Evolutionary conservation across 2,888 invertebrate species (phyloP), one percentile per base, ranked within the genome.

Genomic region (Cryptocheilus praepositus): DNA sequence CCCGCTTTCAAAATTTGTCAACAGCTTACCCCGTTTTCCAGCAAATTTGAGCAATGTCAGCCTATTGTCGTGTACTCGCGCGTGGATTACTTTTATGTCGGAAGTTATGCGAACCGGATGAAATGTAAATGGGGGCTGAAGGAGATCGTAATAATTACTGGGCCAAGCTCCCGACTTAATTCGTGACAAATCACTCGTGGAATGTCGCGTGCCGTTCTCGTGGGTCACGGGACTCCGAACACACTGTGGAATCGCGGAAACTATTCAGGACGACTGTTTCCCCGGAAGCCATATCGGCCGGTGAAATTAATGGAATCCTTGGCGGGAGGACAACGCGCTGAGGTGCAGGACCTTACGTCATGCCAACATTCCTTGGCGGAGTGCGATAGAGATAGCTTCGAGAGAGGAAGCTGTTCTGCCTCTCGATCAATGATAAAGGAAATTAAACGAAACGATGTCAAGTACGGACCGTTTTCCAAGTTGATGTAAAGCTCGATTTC

Each of bases 231-330:
- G 28, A 51, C 60, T 54, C 62, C 55, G 71, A 68, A 25, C 72
- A 52, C 44, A 44, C 45, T 21, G 56, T 18, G 22, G 53, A 56
- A 62, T 51, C 61, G 54, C 52, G 55, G 65, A 52, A 77, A 71
- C 78, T 77, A 77, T 77, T 77, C 78, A 63, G 78, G 73, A 61
- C 77, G 66, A 78, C 65, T 69, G 76, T 73, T 67, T 78, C 67
- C 54, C 16, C 66, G 55, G 44, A 36, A 49, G 49, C 61, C 63
- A 46, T 65, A 51, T 49, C 64, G 59, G 53, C 19, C 58, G 18
- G 61, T 52, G 75, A 75, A 70, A 77, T 77, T 71, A 71, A 67
- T 64, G 75, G 77, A 75, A 77, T 77, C 73, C 70, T 62, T 28
- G 55, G 45, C 58, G 25, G 55, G 45, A 60, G 61, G 57, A 56